A percentile compares a stretch with the other conserved stretches of the same genome.
Evolutionary conservation across 2,888 invertebrate species (phyloP).

Genomic region (Schizotus pectinicornis): DNA sequence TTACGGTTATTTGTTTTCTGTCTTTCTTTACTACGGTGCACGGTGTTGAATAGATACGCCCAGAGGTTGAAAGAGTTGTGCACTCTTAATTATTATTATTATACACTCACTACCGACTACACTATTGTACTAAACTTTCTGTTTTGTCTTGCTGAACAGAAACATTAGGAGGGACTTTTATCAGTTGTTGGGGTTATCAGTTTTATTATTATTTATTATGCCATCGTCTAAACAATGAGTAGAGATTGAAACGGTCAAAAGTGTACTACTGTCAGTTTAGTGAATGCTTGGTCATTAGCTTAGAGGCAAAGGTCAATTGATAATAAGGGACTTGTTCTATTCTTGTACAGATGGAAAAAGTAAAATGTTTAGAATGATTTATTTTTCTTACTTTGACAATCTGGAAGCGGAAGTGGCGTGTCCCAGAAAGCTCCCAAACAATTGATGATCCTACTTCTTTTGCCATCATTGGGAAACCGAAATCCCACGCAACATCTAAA

Average conservation of each 20-base stretch:
- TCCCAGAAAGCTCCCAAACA: slow-evolving; percentile 75
- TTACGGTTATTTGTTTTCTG: too few relatives aligned
- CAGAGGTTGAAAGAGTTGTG: too few relatives aligned
- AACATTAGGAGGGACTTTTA: too few relatives aligned
- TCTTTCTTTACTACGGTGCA: too few relatives aligned
- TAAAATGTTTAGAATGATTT: too few relatives aligned
- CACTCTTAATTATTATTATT: too few relatives aligned
- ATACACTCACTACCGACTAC: too few relatives aligned
- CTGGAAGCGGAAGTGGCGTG: slow-evolving; percentile 62
- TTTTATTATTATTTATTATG: neutral
- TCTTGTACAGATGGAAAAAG: neutral
- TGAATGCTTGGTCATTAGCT: too few relatives aligned
- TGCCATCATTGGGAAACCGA: slow-evolving; percentile 72
- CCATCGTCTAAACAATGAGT: neutral
- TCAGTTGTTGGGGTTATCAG: too few relatives aligned
- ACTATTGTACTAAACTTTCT: too few relatives aligned
- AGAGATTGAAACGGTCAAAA: too few relatives aligned
- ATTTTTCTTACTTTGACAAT: slow-evolving; percentile 73
- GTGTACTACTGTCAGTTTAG: neutral
- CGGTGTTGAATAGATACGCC: too few relatives aligned
- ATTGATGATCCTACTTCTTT: slow-evolving; percentile 66
- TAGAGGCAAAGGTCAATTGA: neutral
- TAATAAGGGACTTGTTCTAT: neutral
- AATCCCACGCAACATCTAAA: slow-evolving; percentile 73
- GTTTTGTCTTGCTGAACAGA: neutral